Evolutionary conservation across 1,140 invertebrate species (phyloP).

Genomic region (Cotesia vestalis): DNA sequence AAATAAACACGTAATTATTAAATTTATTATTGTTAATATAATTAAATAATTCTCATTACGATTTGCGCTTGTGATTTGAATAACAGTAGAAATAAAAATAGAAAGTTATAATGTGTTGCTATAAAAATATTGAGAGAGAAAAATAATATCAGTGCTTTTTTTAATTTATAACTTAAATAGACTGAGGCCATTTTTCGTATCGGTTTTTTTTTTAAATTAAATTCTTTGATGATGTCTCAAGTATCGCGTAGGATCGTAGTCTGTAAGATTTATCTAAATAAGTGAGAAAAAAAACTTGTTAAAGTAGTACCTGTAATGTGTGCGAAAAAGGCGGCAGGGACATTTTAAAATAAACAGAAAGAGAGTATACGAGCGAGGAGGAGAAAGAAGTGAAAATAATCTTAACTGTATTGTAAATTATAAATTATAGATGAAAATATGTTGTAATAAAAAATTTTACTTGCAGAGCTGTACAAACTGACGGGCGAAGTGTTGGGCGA

Average conservation of each 20-base stretch:
- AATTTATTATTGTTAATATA: too few species aligned
- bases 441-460: background rate
- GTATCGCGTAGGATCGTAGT: slow-evolving; percentile 19
- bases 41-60: too few species aligned
- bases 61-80: too few species aligned
- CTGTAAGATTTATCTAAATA: slow-evolving; percentile 29
- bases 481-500: slow-evolving; percentile 95
- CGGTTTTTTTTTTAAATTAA: slow-evolving; percentile 11
- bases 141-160: slow-evolving; percentile 1
- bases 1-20: too few species aligned
- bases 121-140: background rate
- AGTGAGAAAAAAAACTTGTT: slow-evolving; percentile 36
- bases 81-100: background rate
- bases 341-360: slow-evolving; percentile 12
- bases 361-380: slow-evolving; percentile 23
- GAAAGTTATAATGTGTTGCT: slow-evolving; percentile 7
- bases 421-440: background rate
- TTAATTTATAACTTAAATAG: slow-evolving; percentile 22
- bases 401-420: background rate
- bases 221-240: slow-evolving; percentile 15
- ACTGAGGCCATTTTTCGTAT: slow-evolving; percentile 25
- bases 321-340: slow-evolving; percentile 41
- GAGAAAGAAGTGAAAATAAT: slow-evolving; percentile 29
- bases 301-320: slow-evolving; percentile 53
- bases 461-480: slow-evolving; percentile 91